phyloP scores from a whole-genome alignment of 2,797 vertebrate species.

The Passerculus sandwichensis region DNA sequence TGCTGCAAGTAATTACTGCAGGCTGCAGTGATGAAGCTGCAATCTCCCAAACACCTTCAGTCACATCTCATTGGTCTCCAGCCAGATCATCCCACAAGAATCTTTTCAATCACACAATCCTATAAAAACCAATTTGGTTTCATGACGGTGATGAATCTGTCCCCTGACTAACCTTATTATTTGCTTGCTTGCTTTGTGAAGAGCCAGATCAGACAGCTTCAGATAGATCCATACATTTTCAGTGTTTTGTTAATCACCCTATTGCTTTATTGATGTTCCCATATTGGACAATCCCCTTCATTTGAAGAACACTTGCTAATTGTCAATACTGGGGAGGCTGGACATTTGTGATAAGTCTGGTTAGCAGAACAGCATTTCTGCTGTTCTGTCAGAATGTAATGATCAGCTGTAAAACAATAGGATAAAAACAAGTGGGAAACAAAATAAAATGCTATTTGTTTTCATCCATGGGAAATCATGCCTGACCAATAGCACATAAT shows the following conservation, averaged over 20 bases:
- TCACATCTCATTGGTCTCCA: slow-evolving; percentile 26
- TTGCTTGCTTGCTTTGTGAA: slow-evolving; percentile 14
- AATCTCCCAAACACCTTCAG: background rate
- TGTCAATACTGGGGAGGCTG: background rate
- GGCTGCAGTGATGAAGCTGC: background rate
- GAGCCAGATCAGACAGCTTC: background rate
- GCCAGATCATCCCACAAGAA: slow-evolving; percentile 5
- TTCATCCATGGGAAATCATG: background rate
- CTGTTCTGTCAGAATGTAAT: background rate
- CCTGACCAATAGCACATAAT: background rate
- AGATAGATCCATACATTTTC: background rate
- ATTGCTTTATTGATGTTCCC: background rate
- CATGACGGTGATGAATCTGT: background rate
- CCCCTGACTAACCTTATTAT: background rate
- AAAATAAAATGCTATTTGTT: background rate
- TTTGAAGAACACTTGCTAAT: background rate
- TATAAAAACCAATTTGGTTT: slow-evolving; percentile 29
- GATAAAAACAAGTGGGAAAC: background rate
- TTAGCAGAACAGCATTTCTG: background rate
- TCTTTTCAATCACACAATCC: background rate
- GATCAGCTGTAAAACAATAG: background rate
- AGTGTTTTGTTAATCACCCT: background rate
- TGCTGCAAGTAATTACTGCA: background rate
- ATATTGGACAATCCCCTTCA: background rate
- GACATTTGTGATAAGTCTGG: background rate